Evolutionary conservation across 2,113 vertebrate species (phyloP), one percentile per base, ranked within the genome.

Genomic region (Cairina moschata): DNA sequence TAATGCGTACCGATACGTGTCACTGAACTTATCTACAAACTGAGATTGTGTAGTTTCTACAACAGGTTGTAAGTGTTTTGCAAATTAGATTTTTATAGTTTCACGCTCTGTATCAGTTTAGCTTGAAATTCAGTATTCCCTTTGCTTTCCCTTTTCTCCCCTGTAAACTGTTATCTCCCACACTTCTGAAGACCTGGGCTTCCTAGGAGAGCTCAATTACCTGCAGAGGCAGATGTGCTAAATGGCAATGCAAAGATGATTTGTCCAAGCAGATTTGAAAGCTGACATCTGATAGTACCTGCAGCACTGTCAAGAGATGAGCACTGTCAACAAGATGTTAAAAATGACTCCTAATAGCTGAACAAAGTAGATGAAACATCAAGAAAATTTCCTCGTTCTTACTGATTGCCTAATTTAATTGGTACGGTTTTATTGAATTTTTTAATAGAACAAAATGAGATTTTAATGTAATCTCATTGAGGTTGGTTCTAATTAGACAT

Each of bases 381-480:
- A 96, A 91, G 93, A 92, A 96, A 93, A 87, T 95, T 77, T 96
- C 83, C 95, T 96, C 93, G 68, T 97, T 97, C 97, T 97, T 94
- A 91, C 88, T 14, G 42, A 97, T 92, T 93, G 90, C 93, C 63
- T 97, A 91, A 96, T 97, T 97, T 98, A 98, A 97, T 97, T 98
- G 95, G 81, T 91, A 86, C 67, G 56, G 55, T 97, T 97, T 97
- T 97, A 97, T 91, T 97, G 97, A 97, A 95, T 96, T 98, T 93
- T 97, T 98, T 97, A 97, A 97, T 97, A 97, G 97, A 96, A 96
- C 90, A 85, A 98, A 98, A 98, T 98, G 96, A 97, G 95, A 95
- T 97, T 98, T 98, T 98, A 98, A 98, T 98, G 95, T 96, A 91
- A 97, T 97, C 93, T 97, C 95, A 94, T 75, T 86, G 93, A 97